Base-by-base conservation (phyloP, 2,113 vertebrate species). In the Quiscalus mexicanus region DNA sequence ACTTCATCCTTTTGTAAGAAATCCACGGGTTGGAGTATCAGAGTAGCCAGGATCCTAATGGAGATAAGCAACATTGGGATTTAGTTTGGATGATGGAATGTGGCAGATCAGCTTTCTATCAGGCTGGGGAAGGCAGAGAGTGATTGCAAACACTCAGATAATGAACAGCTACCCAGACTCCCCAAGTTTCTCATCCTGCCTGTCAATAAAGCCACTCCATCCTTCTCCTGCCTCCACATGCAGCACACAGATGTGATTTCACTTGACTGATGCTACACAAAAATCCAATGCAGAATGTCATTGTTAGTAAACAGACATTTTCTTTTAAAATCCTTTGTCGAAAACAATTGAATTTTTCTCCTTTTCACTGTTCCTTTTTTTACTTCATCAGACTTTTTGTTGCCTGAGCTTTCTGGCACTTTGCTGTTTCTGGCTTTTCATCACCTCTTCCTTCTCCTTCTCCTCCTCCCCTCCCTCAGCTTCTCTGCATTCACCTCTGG, bases 141-240 rank as follows among this genome's bases (percentile, higher is more conserved):
- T 45, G 74, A 68, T 74, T 94, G 75, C 89, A 91, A 93, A 89
- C 62, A 44, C 77, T 52, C 68, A 91, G 76, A 81, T 84, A 89
- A 95, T 84, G 84, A 92, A 94, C 96, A 94, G 47, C 74, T 75
- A 74, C 41, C 77, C 69, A 64, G 91, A 71, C 65, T 75, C 87
- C 69, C 60, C 58, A 44, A 45, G 56, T 47, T 94, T 82, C 87
- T 84, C 85, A 87, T 84, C 65, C 74, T 71, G 47, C 68, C 84
- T 84, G 80, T 71, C 96, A 95, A 81, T 91, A 94, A 92, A 91
- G 55, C 77, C 64, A 47, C 84, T 91, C 69, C 52, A 89, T 81
- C 80, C 68, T 47, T 65, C 87, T 85, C 67, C 83, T 70, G 30
- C 71, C 55, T 86, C 76, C 76, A 79, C 60, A n/a, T 8, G 31